Conservation (phyloP, 2,888 invertebrate species). For the Pyrocoelia pectoralis region DNA sequence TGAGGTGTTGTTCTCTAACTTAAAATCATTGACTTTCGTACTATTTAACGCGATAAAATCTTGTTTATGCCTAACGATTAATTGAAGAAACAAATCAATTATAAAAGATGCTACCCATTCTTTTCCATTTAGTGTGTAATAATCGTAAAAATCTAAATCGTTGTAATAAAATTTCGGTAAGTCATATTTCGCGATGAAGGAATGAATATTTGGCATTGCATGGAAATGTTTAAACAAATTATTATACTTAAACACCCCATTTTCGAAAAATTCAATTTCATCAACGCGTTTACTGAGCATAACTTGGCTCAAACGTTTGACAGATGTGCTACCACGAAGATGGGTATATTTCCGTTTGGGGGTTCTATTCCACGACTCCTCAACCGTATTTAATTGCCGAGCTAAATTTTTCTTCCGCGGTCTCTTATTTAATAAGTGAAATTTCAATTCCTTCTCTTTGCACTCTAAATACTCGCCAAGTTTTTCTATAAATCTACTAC, state of each 20-base stretch:
- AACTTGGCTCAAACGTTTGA: neutral
- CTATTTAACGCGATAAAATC: neutral
- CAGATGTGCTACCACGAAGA: neutral
- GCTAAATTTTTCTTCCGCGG: neutral
- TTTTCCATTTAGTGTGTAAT: neutral
- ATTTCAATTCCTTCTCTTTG: neutral
- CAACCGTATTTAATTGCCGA: neutral
- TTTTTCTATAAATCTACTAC: neutral
- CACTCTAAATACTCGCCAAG: neutral
- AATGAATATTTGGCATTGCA: neutral
- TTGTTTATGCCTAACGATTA: neutral
- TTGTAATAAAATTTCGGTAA: neutral
- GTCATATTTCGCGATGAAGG: neutral
- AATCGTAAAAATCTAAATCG: conserved; percentile 6
- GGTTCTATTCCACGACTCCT: neutral
- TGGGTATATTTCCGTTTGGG: neutral
- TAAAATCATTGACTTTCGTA: neutral
- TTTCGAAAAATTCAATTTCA: neutral
- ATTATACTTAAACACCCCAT: neutral
- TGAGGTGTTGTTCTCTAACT: neutral
- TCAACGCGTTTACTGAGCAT: neutral
- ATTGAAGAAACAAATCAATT: neutral
- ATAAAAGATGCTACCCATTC: neutral
- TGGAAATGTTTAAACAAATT: neutral
- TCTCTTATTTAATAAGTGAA: neutral